Evolutionary conservation across 2,797 vertebrate genomes (phyloP).

Genomic region (Clarias platycephalus): DNA sequence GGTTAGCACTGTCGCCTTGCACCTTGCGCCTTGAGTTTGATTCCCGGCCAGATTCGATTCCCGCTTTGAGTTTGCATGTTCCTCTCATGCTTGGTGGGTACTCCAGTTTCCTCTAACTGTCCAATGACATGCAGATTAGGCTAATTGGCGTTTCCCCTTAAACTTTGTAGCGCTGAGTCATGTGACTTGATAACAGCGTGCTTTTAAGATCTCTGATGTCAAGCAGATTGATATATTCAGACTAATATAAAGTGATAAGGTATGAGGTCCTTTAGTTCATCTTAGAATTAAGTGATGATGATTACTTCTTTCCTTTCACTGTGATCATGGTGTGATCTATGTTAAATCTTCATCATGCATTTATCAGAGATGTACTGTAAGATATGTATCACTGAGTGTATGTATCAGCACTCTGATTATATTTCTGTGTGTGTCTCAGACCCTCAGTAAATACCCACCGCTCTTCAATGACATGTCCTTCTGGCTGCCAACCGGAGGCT

Average conservation of each 20-base stretch:
- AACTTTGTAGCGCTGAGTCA: neutral
- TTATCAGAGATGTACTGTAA: neutral
- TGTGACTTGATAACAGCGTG: neutral
- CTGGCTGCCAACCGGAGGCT: slow-evolving; percentile 86
- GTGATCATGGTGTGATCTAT: neutral
- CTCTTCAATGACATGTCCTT: slow-evolving; percentile 94
- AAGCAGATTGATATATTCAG: neutral
- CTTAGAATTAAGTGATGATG: neutral
- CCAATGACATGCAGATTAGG: no score
- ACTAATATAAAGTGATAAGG: neutral
- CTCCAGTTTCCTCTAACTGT: no score
- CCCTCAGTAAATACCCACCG: slow-evolving; percentile 87
- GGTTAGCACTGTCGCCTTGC: no score
- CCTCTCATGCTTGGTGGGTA: no score
- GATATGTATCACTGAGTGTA: neutral
- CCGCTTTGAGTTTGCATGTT: no score
- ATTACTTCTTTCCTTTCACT: neutral
- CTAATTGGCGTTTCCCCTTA: no score
- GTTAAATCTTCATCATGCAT: neutral
- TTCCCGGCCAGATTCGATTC: no score
- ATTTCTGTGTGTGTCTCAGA: slow-evolving; percentile 65
- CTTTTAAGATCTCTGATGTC: neutral
- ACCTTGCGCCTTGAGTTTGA: no score
- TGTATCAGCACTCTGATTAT: neutral
- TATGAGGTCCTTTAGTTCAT: neutral